Conservation (phyloP, 2,113 vertebrate species). For the Corynorhinus townsendii region DNA sequence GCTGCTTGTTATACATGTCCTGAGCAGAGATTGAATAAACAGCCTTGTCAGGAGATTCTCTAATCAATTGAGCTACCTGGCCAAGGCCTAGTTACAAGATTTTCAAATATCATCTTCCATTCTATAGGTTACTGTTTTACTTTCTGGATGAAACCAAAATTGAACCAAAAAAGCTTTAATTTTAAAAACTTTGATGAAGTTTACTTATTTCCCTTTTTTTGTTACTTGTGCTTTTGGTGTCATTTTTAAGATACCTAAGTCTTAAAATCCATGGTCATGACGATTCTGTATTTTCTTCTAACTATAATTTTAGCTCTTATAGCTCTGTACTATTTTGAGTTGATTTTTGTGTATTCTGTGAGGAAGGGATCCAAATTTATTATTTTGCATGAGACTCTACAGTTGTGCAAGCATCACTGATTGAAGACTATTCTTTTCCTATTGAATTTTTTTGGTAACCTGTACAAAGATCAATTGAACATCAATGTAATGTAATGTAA, state of each 20-base stretch:
- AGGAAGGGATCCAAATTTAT: not conserved
- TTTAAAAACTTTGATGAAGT: not conserved
- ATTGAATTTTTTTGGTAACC: not conserved
- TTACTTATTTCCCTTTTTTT: not conserved
- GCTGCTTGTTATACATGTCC: not conserved
- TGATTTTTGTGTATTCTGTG: not conserved
- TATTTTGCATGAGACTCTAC: not conserved
- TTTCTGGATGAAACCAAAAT: not conserved
- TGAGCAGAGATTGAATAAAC: not conserved
- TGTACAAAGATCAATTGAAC: not conserved
- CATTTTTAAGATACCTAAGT: not conserved
- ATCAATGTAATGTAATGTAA: not conserved
- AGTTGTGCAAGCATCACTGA: not conserved
- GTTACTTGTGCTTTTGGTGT: not conserved
- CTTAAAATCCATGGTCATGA: not conserved
- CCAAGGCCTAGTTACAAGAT: not conserved
- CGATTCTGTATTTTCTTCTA: not conserved
- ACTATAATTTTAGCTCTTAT: not conserved
- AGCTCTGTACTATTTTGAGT: not conserved
- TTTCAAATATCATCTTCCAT: not conserved
- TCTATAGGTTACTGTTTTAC: not conserved
- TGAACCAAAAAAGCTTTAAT: not conserved
- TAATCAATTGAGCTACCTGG: not conserved
- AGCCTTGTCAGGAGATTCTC: not conserved
- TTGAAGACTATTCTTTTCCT: not conserved